Evolutionary conservation across 2,113 vertebrate genomes (phyloP).

Genomic region (Genyomyrus donnyi): DNA sequence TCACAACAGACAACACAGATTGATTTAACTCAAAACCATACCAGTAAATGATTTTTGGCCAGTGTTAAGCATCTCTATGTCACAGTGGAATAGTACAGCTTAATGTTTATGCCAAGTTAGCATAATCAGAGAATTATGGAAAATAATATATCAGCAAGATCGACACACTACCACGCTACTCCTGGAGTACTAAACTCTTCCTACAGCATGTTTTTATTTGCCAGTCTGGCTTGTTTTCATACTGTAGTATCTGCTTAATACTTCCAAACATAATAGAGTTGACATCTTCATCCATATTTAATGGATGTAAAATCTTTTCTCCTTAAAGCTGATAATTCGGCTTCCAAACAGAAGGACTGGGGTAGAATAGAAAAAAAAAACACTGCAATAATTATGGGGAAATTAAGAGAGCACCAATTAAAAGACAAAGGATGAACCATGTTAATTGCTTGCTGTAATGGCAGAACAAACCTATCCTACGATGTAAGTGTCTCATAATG

Average conservation of each 20-base stretch:
- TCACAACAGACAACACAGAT: neutral
- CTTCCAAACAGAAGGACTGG: constrained; percentile 3
- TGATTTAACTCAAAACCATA: neutral
- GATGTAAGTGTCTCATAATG: neutral
- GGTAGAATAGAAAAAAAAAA: neutral
- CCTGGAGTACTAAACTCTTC: neutral
- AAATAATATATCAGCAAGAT: neutral
- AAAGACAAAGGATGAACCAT: neutral
- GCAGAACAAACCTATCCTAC: neutral
- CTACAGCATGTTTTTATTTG: neutral
- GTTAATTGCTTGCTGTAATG: neutral
- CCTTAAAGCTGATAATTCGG: neutral
- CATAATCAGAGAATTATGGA: neutral
- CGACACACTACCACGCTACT: neutral
- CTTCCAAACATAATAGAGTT: neutral
- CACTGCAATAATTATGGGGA: neutral
- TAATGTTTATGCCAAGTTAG: neutral
- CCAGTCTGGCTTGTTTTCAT: neutral
- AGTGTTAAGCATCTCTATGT: neutral
- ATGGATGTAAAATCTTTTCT: neutral
- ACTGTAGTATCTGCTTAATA: neutral
- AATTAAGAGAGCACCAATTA: neutral
- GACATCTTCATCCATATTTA: constrained; percentile 8
- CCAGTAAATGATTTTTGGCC: neutral
- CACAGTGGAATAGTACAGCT: neutral